These are phyloP conservation scores for Orbicella faveolata DNA, from an alignment of 64 coral and sea anemone species.

Conservation along the genomic window DNA sequence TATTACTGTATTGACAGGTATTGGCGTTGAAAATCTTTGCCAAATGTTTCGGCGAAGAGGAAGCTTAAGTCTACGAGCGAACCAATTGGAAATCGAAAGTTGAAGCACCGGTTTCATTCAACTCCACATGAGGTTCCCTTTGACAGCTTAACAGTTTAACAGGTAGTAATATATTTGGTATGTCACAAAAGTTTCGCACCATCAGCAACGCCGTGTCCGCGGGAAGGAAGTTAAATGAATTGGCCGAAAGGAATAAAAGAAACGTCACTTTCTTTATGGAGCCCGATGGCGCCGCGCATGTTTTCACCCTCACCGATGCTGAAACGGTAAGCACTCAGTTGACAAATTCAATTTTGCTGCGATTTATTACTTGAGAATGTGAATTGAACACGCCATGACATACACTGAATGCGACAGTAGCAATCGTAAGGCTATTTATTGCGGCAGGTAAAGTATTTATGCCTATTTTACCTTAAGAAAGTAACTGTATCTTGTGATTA, in stretches of 20 bases:
- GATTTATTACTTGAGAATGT: not conserved
- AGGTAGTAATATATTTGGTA: not conserved
- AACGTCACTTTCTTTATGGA: constrained; percentile 32
- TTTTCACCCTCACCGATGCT: not conserved
- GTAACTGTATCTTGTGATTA: not conserved
- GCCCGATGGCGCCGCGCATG: not conserved
- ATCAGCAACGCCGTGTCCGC: constrained; percentile 36
- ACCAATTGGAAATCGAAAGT: not conserved
- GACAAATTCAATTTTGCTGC: not conserved
- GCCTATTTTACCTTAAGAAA: not conserved
- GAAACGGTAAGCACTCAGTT: not conserved
- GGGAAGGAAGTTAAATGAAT: constrained; percentile 36
- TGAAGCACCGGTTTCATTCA: not conserved
- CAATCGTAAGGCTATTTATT: not conserved
- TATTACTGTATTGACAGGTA: not conserved
- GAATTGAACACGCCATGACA: not conserved
- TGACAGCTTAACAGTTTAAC: constrained; percentile 16
- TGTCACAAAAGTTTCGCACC: constrained; percentile 47
- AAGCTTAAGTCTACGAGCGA: not conserved
- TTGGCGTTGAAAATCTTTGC: not conserved
- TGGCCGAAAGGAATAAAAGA: constrained; percentile 9
- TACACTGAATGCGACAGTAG: not conserved
- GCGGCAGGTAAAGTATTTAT: not conserved
- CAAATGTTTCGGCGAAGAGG: not conserved
- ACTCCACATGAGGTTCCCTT: not conserved